Conservation (phyloP, 1,140 invertebrate genomes). For the Ceratosolen fusciceps region DNA sequence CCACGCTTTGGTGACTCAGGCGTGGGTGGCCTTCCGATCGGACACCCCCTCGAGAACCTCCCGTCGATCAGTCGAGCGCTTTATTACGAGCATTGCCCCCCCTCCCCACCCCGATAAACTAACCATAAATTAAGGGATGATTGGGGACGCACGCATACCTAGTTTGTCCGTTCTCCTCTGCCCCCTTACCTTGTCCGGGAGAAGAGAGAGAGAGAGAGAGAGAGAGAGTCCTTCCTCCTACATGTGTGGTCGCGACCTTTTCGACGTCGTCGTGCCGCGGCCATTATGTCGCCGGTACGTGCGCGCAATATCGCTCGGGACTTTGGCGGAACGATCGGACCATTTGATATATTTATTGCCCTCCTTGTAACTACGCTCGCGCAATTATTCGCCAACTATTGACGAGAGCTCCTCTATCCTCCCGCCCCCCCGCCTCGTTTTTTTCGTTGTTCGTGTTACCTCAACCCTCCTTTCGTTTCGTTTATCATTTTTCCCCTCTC, state of each 20-base stretch:
- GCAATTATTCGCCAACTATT: neutral
- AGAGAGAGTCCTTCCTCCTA: neutral
- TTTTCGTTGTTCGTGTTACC: neutral
- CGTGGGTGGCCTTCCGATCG: neutral
- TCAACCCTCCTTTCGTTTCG: neutral
- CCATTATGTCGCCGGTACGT: conserved; percentile 2
- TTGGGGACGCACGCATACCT: neutral
- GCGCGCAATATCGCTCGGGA: neutral
- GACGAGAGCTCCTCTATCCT: no score
- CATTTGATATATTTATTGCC: conserved; percentile 6
- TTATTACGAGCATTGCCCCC: conserved; percentile 25
- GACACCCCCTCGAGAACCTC: neutral
- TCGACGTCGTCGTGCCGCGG: neutral
- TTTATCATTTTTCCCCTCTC: no score
- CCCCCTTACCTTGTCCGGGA: no score
- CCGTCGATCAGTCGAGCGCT: neutral
- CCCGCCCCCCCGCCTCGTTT: no score
- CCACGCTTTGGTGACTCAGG: neutral
- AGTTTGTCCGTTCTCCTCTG: neutral
- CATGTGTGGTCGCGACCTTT: neutral
- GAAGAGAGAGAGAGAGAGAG: no score
- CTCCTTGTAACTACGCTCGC: neutral
- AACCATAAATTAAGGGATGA: conserved; percentile 43
- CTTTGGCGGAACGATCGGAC: neutral
- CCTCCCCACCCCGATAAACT: conserved; percentile 41